Evolutionary conservation across 1,140 invertebrate species (phyloP), one percentile per base, ranked within the genome.

Genomic region (Aphaenogaster floridana): DNA sequence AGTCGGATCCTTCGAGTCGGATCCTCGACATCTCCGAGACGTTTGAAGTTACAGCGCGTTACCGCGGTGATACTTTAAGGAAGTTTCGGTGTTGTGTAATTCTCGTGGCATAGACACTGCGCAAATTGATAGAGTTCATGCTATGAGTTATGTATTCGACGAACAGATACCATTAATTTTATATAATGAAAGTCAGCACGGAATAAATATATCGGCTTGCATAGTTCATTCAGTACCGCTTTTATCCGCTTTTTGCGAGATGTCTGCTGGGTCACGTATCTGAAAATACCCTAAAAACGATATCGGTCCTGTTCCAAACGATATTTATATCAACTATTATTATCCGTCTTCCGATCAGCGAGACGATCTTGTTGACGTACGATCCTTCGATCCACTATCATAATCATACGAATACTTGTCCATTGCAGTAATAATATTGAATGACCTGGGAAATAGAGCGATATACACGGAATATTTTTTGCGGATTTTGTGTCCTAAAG

Each of bases 251-350:
- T 84, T 84, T 74, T 74, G n/a, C 57, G 39, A 21, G 15, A 6
- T 13, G 42, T 61, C 80, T 61, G 69, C 80, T 34, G 52, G 52
- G 50, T 81, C 79, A 84, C 34, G 21, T 48, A 45, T 84, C 80
- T 84, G n/a, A 61, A 84, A 84, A 84, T 76, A 61, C 34, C 17
- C 28, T 83, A 48, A 80, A 81, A 69, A 8, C 64, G 39, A 80
- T 50, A 21, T 72, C 66, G 21, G 13, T n/a, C 13, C 45, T 48
- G 1, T 61, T 63, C 11, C 6, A 36, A 59, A 59, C 21, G 52
- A 84, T 84, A 76, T 74, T 84, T 63, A 48, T 61, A 63, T 63
- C 28, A 39, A 2, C 7, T 48, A 52, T 83, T 83, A 74, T 45
- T 61, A 63, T 21, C 8, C 13, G 39, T 45, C 39, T 76, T 61